Evolutionary conservation across 1,140 invertebrate genomes (phyloP).

Genomic region (Pristionchus pacificus): DNA sequence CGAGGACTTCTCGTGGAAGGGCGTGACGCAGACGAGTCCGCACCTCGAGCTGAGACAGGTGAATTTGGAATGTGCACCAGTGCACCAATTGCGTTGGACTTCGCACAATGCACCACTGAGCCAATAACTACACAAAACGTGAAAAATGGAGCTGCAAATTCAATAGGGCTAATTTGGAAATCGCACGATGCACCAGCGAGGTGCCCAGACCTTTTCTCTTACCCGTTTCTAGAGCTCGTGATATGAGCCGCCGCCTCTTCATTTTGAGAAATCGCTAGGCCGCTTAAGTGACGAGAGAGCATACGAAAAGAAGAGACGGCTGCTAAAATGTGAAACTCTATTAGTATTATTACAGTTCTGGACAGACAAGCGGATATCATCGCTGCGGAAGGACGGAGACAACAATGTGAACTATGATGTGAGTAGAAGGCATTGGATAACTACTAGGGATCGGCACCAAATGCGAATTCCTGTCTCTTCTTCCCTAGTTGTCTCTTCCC

Average conservation of each 20-base stretch:
- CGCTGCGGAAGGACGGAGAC: slow-evolving; percentile 23
- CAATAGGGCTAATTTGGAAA: background rate
- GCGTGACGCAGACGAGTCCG: slow-evolving; percentile 50
- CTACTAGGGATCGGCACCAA: slow-evolving; percentile 15
- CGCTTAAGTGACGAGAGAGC: background rate
- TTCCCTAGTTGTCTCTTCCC: slow-evolving; percentile 3
- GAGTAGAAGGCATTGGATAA: too few relatives aligned
- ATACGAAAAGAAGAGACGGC: background rate
- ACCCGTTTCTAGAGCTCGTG: slow-evolving; percentile 6
- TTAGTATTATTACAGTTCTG: slow-evolving; percentile 32
- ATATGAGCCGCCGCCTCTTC: slow-evolving; percentile 1
- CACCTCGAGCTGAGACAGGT: slow-evolving; percentile 47
- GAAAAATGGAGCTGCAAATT: too few relatives aligned
- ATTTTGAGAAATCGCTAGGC: background rate
- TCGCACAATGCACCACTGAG: too few relatives aligned
- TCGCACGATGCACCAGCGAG: slow-evolving; percentile 5
- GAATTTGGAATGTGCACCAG: background rate
- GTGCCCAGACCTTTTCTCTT: background rate
- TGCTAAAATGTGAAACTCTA: background rate
- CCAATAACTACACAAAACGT: too few relatives aligned
- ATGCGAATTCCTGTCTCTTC: slow-evolving; percentile 17
- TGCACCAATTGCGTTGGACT: too few relatives aligned
- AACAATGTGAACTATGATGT: too few relatives aligned
- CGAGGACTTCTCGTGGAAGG: slow-evolving; percentile 51
- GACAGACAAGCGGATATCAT: slow-evolving; percentile 33